Evolutionary conservation across 2,113 vertebrate species (phyloP).

Genomic region (Sebastes schlegelii): DNA sequence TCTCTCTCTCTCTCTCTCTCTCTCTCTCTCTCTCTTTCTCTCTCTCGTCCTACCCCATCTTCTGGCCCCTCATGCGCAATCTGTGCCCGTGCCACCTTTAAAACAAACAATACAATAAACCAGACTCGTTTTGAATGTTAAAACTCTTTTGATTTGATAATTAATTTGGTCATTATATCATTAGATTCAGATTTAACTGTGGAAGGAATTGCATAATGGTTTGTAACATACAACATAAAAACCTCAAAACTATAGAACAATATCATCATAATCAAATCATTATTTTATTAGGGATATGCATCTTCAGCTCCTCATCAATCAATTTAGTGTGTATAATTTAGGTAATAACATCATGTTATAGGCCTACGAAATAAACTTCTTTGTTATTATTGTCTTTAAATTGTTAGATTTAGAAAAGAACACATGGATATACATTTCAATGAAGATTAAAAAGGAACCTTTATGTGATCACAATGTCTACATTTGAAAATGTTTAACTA

Average conservation of each 20-base stretch:
- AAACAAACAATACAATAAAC: no score
- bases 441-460: not conserved
- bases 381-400: not conserved
- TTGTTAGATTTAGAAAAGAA: not conserved
- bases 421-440: not conserved
- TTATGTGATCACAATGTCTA: not conserved
- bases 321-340: not conserved
- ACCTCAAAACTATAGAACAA: not conserved
- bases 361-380: not conserved
- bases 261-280: not conserved
- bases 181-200: not conserved
- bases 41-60: conserved; percentile 62
- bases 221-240: not conserved
- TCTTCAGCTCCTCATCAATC: not conserved
- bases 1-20: no score
- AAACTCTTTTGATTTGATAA: no score
- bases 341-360: not conserved
- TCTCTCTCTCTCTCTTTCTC: conserved; percentile 6
- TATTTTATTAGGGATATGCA: not conserved
- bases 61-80: conserved; percentile 67
- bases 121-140: no score
- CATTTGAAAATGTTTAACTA: not conserved
- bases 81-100: conserved; percentile 77
- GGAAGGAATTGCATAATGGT: not conserved
- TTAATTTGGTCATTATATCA: no score